Evolutionary conservation across 2,888 invertebrate genomes (phyloP).

Genomic region (Bugula neritina): DNA sequence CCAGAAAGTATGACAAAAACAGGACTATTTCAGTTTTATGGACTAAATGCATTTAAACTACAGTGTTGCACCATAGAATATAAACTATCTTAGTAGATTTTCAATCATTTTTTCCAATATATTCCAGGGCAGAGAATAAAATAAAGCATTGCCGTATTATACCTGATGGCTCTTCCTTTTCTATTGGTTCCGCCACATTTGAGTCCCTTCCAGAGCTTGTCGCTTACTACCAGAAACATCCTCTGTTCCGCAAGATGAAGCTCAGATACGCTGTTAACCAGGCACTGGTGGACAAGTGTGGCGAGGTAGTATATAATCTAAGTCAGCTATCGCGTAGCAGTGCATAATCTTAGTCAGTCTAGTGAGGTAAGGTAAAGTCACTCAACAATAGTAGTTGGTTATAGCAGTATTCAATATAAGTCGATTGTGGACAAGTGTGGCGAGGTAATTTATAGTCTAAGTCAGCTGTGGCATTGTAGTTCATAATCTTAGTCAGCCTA

Average conservation of each 20-base stretch:
- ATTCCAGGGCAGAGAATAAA: constrained; percentile 74
- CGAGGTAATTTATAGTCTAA: too few species aligned
- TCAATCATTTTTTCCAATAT: too few species aligned
- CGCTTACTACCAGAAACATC: constrained; percentile 80
- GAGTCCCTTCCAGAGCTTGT: constrained; percentile 93
- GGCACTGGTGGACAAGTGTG: constrained; percentile 40
- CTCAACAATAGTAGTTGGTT: too few species aligned
- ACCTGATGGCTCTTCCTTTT: constrained; percentile 81
- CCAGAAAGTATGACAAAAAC: neutral
- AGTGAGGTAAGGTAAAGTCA: too few species aligned
- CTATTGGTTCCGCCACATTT: constrained; percentile 84
- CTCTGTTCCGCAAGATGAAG: constrained; percentile 84
- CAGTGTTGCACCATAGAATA: neutral
- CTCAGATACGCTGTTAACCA: constrained; percentile 61
- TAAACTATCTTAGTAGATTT: too few species aligned
- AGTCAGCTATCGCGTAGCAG: too few species aligned
- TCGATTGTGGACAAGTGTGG: too few species aligned
- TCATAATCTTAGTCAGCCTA: too few species aligned
- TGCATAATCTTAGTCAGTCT: too few species aligned
- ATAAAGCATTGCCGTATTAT: constrained; percentile 95
- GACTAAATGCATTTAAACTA: neutral
- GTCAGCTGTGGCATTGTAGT: too few species aligned
- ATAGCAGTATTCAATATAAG: too few species aligned
- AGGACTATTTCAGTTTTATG: neutral
- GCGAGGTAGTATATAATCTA: too few species aligned